Conservation (phyloP, 2,888 invertebrate species). For the Idaea biselata region DNA sequence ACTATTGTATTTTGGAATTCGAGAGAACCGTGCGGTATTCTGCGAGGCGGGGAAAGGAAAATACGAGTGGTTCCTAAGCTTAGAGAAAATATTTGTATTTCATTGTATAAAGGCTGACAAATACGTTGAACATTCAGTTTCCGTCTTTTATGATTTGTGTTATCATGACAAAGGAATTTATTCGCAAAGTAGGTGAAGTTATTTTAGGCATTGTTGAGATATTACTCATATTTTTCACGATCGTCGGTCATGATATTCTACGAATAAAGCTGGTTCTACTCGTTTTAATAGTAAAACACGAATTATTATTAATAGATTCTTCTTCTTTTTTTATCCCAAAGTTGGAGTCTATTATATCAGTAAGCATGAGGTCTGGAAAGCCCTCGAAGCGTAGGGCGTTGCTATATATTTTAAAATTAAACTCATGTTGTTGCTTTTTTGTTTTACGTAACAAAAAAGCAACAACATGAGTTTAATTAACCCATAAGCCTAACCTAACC, state of each 20-base stretch:
- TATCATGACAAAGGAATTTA: conserved; percentile 3
- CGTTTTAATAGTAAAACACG: too few species aligned
- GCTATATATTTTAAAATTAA: too few species aligned
- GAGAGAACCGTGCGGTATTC: conserved; percentile 38
- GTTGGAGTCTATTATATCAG: too few species aligned
- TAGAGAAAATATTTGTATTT: conserved; percentile 21
- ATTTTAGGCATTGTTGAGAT: neutral
- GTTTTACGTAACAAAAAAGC: too few species aligned
- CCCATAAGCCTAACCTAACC: too few species aligned
- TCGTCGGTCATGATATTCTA: neutral
- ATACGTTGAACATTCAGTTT: conserved; percentile 8
- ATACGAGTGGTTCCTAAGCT: conserved; percentile 14
- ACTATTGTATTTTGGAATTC: conserved; percentile 34
- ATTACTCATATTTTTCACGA: neutral
- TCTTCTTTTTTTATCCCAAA: too few species aligned
- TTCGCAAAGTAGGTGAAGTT: conserved; percentile 5
- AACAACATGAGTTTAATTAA: too few species aligned
- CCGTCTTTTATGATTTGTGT: conserved; percentile 1
- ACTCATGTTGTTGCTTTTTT: too few species aligned
- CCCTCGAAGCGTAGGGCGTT: too few species aligned
- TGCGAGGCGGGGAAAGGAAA: conserved; percentile 24
- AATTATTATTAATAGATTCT: too few species aligned
- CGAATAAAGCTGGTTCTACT: neutral
- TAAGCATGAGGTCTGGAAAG: too few species aligned
- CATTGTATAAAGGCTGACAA: conserved; percentile 8